Conservation (phyloP, 92 coral and sea anemone species). For the Siderastrea siderea region DNA sequence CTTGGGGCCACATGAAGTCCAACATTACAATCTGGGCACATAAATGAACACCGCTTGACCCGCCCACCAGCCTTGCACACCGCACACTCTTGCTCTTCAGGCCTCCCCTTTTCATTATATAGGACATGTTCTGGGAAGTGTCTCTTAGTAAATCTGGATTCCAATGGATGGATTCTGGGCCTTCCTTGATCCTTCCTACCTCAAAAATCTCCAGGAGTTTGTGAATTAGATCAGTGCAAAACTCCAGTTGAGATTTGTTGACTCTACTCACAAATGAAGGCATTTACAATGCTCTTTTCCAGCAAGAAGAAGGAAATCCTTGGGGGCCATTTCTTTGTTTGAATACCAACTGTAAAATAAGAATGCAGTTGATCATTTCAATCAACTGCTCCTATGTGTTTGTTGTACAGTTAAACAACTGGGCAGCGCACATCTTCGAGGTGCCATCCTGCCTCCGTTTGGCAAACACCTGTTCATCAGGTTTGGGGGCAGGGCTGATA, state of each 20-base stretch:
- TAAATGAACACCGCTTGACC: background rate
- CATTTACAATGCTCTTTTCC: slow-evolving; percentile 34
- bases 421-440: slow-evolving; percentile 38
- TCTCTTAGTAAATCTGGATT: slow-evolving; percentile 15
- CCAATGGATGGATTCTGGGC: slow-evolving; percentile 37
- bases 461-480: slow-evolving; percentile 11
- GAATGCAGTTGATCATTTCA: slow-evolving; percentile 22
- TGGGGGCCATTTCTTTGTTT: slow-evolving; percentile 47
- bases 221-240: slow-evolving; percentile 27
- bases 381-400: slow-evolving; percentile 53
- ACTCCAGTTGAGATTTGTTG: slow-evolving; percentile 7
- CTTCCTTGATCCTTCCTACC: slow-evolving; percentile 33
- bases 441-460: slow-evolving; percentile 34
- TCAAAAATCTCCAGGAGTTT: slow-evolving; percentile 30
- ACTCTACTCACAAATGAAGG: slow-evolving; percentile 21
- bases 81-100: background rate
- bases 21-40: background rate
- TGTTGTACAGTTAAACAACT: slow-evolving; percentile 31
- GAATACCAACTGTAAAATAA: slow-evolving; percentile 19
- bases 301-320: slow-evolving; percentile 46
- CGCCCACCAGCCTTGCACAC: background rate
- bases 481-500: slow-evolving; percentile 35
- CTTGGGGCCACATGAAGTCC: background rate
- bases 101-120: background rate
- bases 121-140: background rate